Evolutionary conservation across 2,888 invertebrate species (phyloP), one percentile per base, ranked within the genome.

Genomic region (Parelbella ahira): DNA sequence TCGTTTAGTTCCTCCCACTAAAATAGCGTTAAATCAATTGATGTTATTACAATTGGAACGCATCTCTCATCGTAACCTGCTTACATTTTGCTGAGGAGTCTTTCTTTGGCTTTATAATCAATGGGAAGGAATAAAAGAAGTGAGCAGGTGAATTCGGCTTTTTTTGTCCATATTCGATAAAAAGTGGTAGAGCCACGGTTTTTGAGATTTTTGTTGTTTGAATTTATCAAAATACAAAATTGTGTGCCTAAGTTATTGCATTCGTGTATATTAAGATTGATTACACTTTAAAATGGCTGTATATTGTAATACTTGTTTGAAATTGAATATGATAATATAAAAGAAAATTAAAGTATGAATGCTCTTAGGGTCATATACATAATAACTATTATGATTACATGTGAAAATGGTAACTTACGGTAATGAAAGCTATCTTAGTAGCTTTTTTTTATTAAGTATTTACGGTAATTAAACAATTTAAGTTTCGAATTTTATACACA

Each of bases 11-110:
- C 77, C 82, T 80, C 76, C 82, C 68, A 84, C 81, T 86, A 82
- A 84, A 82, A 83, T 76, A 83, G 74, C 75, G 72, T 83, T 86
- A 83, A 83, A 84, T 84, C 84, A 86, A 86, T 86, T 86, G 86
- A 81, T 78, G 81, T 80, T 84, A 83, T 81, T 82, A 84, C 83
- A 81, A 83, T 79, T 81, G 81, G 76, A 74, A 74, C 73, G 74
- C 69, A 71, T 70, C 71, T 75, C 64, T 73, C 71, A 58, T 68
- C 63, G 74, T 76, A 71, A 75, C 71, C 67, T 65, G 66, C 63
- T 63, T 63, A 67, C 61, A 63, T 67, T 68, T 65, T 62, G 60
- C 66, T 57, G 65, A 65, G 68, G 65, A 63, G 59, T 58, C 48
- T n/a, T n/a, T n/a, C n/a, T n/a, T 59, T 41, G 37, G 38, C 25